Evolutionary conservation across 2,113 vertebrate genomes (phyloP).

Genomic region (Myiopsitta monachus): DNA sequence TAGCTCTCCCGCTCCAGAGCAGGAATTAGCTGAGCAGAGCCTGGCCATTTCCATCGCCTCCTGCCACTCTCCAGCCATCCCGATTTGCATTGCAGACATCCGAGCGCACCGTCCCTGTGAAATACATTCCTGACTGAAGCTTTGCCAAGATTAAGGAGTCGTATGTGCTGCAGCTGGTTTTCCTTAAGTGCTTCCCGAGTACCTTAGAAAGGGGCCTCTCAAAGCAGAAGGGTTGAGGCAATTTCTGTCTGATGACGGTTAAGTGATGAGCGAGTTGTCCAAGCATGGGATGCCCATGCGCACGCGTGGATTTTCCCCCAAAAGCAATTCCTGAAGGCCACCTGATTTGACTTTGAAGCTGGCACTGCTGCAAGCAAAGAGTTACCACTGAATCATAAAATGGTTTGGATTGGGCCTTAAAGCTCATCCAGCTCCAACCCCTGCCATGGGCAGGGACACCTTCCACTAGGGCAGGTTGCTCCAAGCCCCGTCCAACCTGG

Average conservation of each 20-base stretch:
- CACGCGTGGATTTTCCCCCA: rapidly evolving
- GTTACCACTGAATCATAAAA: neutral
- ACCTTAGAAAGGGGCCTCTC: neutral
- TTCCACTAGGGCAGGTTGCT: neutral
- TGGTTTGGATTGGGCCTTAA: neutral
- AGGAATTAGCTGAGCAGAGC: conserved; percentile 1
- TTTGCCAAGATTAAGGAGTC: neutral
- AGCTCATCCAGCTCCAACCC: neutral
- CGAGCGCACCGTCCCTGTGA: neutral
- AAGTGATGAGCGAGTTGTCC: neutral
- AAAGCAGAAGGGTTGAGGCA: neutral
- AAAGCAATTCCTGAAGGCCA: neutral
- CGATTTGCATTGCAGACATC: neutral
- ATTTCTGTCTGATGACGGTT: neutral
- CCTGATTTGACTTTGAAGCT: neutral
- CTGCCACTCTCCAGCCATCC: conserved; percentile 26
- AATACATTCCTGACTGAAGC: neutral
- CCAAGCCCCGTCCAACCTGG: neutral
- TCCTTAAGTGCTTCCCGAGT: neutral
- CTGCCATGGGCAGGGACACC: neutral
- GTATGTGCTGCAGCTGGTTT: neutral
- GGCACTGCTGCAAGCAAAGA: neutral
- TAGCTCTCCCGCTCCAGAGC: neutral
- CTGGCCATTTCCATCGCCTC: conserved; percentile 18
- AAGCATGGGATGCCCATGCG: rapidly evolving